Conservation (phyloP, 1,140 invertebrate genomes). For the Trissolcus basalis region DNA sequence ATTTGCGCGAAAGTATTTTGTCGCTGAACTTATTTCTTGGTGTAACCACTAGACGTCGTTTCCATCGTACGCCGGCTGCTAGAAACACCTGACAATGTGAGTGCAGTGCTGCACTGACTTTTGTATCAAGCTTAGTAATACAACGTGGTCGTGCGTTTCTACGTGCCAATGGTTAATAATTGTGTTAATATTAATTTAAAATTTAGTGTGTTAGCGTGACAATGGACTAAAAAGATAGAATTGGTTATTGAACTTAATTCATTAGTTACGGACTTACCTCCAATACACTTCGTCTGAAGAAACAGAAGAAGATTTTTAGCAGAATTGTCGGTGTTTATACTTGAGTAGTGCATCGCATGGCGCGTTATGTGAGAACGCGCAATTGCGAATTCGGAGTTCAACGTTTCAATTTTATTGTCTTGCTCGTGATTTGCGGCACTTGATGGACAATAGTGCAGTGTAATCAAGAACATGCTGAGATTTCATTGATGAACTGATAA, state of each 20-base stretch:
- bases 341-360: slow-evolving; percentile 37
- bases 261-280: too few species aligned
- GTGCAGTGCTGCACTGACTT: slow-evolving; percentile 56
- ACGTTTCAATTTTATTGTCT: slow-evolving; percentile 29
- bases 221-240: background rate
- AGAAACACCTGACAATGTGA: slow-evolving; percentile 57
- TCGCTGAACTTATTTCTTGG: slow-evolving; percentile 50
- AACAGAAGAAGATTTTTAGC: slow-evolving; percentile 33
- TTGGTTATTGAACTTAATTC: background rate
- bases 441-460: slow-evolving; percentile 6
- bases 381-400: slow-evolving; percentile 34
- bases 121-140: slow-evolving; percentile 49
- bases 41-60: slow-evolving; percentile 59
- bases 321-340: slow-evolving; percentile 34
- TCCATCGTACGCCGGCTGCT: slow-evolving; percentile 58
- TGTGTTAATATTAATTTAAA: background rate
- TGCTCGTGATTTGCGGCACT: slow-evolving; percentile 9
- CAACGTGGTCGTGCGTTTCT: slow-evolving; percentile 22
- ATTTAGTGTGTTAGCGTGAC: background rate
- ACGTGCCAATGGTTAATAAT: background rate
- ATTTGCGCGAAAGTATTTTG: slow-evolving; percentile 55
- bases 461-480: too few species aligned
- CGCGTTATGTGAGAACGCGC: slow-evolving; percentile 48
- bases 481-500: too few species aligned
- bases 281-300: too few species aligned